These are phyloP conservation scores for Gopherus evgoodei DNA, from an alignment of 2,113 vertebrate species.

Conservation along the genomic window DNA sequence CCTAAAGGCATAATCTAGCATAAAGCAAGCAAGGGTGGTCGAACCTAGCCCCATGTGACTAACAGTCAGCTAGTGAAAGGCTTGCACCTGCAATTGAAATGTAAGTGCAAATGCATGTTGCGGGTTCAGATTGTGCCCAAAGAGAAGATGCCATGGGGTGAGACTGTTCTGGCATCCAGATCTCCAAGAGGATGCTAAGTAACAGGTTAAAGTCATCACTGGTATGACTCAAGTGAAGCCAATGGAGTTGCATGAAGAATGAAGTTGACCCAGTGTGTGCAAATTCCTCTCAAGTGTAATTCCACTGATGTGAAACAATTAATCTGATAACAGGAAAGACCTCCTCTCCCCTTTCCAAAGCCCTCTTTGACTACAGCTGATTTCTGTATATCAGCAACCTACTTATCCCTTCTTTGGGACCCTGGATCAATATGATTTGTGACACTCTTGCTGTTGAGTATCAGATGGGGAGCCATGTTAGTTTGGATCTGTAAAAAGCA, in stretches of 20 bases:
- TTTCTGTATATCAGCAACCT: background rate
- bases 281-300: background rate
- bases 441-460: conserved; percentile 1
- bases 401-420: background rate
- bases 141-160: background rate
- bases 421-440: background rate
- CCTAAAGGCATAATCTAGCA: background rate
- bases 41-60: background rate
- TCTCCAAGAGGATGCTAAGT: background rate
- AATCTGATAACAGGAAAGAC: background rate
- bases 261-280: background rate
- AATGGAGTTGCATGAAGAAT: accelerated
- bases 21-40: background rate
- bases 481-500: no score
- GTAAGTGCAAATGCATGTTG: background rate
- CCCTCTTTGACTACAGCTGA: background rate
- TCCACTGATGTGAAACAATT: background rate
- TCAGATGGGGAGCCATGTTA: no score
- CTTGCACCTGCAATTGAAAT: background rate
- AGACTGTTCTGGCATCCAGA: background rate
- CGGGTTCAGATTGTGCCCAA: background rate
- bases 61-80: background rate
- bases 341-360: background rate
- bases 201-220: accelerated
- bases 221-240: background rate